phyloP scores from a whole-genome alignment of 35 echinoderm and acorn worm genomes.

The Stichopus chloronotus region DNA sequence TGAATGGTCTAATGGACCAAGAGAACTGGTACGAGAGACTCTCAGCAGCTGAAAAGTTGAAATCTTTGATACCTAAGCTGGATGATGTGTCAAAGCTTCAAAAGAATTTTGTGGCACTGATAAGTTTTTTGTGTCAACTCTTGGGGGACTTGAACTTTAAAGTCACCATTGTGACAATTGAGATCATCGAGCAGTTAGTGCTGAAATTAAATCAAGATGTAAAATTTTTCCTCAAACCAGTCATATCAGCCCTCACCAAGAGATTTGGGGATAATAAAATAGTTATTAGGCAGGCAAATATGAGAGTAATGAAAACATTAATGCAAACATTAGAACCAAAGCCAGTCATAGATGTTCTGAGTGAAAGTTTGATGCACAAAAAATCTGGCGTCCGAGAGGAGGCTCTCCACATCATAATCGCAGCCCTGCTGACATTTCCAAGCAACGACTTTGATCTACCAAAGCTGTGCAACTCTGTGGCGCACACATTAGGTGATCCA shows the following conservation, averaged over 20 bases:
- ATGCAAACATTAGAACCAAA: slow-evolving; percentile 89
- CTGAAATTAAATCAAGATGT: slow-evolving; percentile 78
- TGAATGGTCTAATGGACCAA: slow-evolving; percentile 81
- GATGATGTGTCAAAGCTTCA: slow-evolving; percentile 65
- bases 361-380: slow-evolving; percentile 80
- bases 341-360: slow-evolving; percentile 75
- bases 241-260: slow-evolving; percentile 88
- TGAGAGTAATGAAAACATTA: slow-evolving; percentile 94
- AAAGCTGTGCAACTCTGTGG: slow-evolving; percentile 72
- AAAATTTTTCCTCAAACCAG: slow-evolving; percentile 80
- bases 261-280: slow-evolving; percentile 93
- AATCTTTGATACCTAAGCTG: slow-evolving; percentile 59
- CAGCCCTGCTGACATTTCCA: slow-evolving; percentile 93
- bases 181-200: slow-evolving; percentile 84
- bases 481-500: slow-evolving; percentile 82
- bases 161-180: slow-evolving; percentile 78
- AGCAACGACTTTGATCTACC: slow-evolving; percentile 98
- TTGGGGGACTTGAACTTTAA: slow-evolving; percentile 96
- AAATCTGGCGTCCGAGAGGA: slow-evolving; percentile 95
- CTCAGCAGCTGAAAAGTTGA: slow-evolving; percentile 77
- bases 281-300: slow-evolving; percentile 95
- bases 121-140: slow-evolving; percentile 96
- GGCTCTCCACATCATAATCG: slow-evolving; percentile 91
- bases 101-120: slow-evolving; percentile 76
- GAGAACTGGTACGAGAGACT: slow-evolving; percentile 84